A percentile compares a stretch with the other conserved stretches of the same genome.
Conservation (phyloP, 2,797 vertebrate genomes). For the Megaceryle alcyon region DNA sequence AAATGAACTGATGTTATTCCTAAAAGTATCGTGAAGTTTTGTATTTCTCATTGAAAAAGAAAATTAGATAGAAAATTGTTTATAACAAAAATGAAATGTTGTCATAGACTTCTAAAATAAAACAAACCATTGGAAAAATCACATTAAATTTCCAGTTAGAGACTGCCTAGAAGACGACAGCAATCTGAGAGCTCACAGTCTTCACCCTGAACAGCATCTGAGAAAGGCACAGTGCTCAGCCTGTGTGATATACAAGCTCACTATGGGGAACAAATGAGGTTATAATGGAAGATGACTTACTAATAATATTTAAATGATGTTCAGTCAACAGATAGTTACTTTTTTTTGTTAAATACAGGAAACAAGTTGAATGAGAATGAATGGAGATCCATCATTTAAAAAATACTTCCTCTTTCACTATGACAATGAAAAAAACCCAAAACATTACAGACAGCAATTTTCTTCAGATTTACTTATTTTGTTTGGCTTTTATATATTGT, state of each 20-base stretch:
- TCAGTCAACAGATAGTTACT: neutral
- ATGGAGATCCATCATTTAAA: neutral
- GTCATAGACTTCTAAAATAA: neutral
- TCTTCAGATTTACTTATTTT: neutral
- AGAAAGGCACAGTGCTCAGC: neutral
- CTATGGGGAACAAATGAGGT: neutral
- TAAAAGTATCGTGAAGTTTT: neutral
- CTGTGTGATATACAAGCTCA: neutral
- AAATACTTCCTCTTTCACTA: neutral
- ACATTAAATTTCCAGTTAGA: conserved; percentile 5
- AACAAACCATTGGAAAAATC: conserved; percentile 25
- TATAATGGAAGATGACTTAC: neutral
- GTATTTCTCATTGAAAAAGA: neutral
- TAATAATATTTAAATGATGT: neutral
- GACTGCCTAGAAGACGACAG: neutral
- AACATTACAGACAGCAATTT: neutral
- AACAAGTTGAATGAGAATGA: neutral
- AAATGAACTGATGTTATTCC: conserved; percentile 24
- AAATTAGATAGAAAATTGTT: neutral
- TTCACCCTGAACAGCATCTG: neutral
- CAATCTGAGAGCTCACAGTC: neutral
- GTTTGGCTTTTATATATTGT: neutral
- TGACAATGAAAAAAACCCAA: neutral
- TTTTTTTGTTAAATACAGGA: neutral
- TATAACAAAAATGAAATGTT: neutral